Conservation (phyloP, 2,888 invertebrate genomes). For the Cryptocephalus primarius region DNA sequence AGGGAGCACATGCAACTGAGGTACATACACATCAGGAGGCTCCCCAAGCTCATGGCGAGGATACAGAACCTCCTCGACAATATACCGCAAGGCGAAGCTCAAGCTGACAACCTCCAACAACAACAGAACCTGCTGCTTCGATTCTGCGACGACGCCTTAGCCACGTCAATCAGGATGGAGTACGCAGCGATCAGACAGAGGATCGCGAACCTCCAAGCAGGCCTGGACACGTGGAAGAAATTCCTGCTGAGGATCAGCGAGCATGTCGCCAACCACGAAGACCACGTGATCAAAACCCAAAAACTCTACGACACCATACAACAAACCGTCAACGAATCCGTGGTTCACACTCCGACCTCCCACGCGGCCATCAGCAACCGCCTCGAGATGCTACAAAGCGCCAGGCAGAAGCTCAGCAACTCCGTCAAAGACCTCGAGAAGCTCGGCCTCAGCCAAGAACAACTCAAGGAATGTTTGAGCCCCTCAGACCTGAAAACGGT, state of each 20-base stretch:
- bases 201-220: conserved; percentile 68
- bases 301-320: conserved; percentile 54
- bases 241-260: conserved; percentile 58
- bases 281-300: conserved; percentile 48
- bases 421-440: conserved; percentile 56
- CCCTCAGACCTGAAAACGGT: conserved; percentile 74
- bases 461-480: conserved; percentile 74
- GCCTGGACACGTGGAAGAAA: conserved; percentile 70
- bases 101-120: conserved; percentile 48
- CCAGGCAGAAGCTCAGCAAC: conserved; percentile 46
- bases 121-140: conserved; percentile 56
- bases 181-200: conserved; percentile 66
- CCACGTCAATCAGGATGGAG: conserved; percentile 71
- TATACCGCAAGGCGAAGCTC: conserved; percentile 54
- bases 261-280: conserved; percentile 53
- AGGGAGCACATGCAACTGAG: conserved; percentile 65
- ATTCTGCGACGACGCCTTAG: conserved; percentile 67
- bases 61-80: conserved; percentile 59
- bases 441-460: conserved; percentile 64
- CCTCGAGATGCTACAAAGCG: conserved; percentile 50
- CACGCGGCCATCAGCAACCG: conserved; percentile 52
- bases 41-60: conserved; percentile 57
- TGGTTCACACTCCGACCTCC: conserved; percentile 44
- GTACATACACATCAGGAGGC: conserved; percentile 66
- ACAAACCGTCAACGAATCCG: conserved; percentile 46